phyloP scores from a whole-genome alignment of 2,797 vertebrate genomes.

The Rhodeus uyekii region DNA sequence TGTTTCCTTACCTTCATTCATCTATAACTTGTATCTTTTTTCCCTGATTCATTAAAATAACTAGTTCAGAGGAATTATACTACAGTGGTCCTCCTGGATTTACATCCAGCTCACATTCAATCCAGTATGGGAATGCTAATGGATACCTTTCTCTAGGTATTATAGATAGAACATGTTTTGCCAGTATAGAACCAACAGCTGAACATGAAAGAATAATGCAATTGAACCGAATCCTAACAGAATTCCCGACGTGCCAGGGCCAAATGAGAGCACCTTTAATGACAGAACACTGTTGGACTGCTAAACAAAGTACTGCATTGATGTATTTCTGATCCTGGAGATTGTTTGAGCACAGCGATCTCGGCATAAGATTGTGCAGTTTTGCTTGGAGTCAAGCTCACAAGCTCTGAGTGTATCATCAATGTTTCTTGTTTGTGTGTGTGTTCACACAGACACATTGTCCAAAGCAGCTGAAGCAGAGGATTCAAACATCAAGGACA shows the following conservation, averaged over 20 bases:
- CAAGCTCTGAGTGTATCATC: constrained; percentile 11
- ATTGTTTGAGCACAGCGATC: not conserved
- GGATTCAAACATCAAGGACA: not conserved
- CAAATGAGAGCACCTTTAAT: not conserved
- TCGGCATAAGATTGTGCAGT: not conserved
- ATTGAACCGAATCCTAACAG: not conserved
- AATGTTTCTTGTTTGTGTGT: constrained; percentile 13
- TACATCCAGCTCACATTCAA: not conserved
- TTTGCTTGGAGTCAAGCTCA: constrained; percentile 14
- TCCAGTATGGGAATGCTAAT: not conserved
- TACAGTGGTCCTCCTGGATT: not conserved
- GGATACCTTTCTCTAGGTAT: not conserved
- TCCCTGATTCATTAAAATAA: not conserved
- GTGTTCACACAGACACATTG: not conserved
- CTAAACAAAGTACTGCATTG: constrained; percentile 39
- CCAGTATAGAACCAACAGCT: not conserved
- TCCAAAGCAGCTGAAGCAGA: not conserved
- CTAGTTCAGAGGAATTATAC: not conserved
- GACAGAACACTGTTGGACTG: not conserved
- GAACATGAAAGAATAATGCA: not conserved
- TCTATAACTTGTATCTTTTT: not conserved
- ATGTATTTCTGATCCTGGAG: constrained; percentile 19
- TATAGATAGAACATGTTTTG: not conserved
- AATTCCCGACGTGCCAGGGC: not conserved
- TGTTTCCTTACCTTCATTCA: not conserved